A percentile compares a stretch with the other conserved stretches of the same genome.
Conservation (phyloP, 2,797 vertebrate genomes). For the Acestrorhynchus altus region DNA sequence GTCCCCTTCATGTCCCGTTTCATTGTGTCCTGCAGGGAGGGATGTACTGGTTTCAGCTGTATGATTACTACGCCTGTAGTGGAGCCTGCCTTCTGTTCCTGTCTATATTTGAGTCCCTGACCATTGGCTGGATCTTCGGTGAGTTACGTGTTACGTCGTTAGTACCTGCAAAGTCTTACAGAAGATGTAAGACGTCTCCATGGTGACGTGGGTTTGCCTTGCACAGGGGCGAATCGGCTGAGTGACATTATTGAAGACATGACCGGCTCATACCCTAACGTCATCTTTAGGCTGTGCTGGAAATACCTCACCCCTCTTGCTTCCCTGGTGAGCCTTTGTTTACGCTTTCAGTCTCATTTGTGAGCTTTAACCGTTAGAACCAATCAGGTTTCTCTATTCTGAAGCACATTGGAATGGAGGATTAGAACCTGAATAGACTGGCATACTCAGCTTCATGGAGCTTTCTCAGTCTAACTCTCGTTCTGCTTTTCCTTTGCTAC, state of each 20-base stretch:
- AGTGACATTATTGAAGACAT: slow-evolving; percentile 84
- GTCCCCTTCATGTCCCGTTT: background rate
- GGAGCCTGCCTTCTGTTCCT: slow-evolving; percentile 88
- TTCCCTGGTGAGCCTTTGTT: slow-evolving; percentile 76
- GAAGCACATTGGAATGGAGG: too few relatives aligned
- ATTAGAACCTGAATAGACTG: too few relatives aligned
- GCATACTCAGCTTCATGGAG: too few relatives aligned
- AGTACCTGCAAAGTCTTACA: too few relatives aligned
- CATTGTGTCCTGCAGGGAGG: slow-evolving; percentile 82
- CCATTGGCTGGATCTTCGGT: slow-evolving; percentile 91
- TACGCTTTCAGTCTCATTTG: too few relatives aligned
- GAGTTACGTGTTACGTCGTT: background rate
- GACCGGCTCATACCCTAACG: slow-evolving; percentile 81
- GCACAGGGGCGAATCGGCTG: slow-evolving; percentile 80
- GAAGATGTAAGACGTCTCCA: too few relatives aligned
- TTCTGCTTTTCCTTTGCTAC: too few relatives aligned
- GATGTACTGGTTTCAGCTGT: slow-evolving; percentile 93
- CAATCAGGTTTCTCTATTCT: too few relatives aligned
- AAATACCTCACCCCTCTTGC: slow-evolving; percentile 84
- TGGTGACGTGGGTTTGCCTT: background rate
- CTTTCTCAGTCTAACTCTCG: background rate
- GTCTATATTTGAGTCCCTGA: slow-evolving; percentile 83
- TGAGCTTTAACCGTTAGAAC: too few relatives aligned
- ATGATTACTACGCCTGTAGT: slow-evolving; percentile 92
- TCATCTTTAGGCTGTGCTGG: slow-evolving; percentile 89